Conservation (phyloP, 1,140 invertebrate genomes). For the Yoshiicerus persimilis region DNA sequence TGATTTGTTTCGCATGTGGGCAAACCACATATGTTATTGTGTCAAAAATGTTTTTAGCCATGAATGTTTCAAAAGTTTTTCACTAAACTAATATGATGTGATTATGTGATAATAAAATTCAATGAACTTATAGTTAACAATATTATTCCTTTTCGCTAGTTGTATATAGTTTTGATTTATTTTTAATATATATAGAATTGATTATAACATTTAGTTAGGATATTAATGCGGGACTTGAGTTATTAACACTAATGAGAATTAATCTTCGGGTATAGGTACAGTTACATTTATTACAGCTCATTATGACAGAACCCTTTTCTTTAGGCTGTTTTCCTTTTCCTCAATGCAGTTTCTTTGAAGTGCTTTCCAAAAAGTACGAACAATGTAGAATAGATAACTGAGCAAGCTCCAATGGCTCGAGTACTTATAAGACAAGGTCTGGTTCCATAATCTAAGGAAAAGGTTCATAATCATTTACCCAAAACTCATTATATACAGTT, state of each 20-base stretch:
- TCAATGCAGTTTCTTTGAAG: slow-evolving; percentile 19
- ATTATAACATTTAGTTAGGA: too few relatives aligned
- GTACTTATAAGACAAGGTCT: slow-evolving; percentile 6
- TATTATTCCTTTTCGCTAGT: too few relatives aligned
- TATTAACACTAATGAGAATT: too few relatives aligned
- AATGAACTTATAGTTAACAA: too few relatives aligned
- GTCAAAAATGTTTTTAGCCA: too few relatives aligned
- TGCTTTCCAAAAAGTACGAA: slow-evolving; percentile 34
- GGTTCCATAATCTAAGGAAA: slow-evolving; percentile 8
- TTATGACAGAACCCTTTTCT: neutral
- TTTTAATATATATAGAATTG: too few relatives aligned
- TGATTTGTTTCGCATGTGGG: neutral
- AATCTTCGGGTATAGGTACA: neutral
- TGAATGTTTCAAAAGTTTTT: too few relatives aligned
- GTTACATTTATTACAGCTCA: neutral
- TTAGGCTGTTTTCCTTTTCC: neutral
- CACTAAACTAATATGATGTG: too few relatives aligned
- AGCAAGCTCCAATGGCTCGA: slow-evolving; percentile 30
- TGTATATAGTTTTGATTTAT: too few relatives aligned
- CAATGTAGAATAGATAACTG: slow-evolving; percentile 32
- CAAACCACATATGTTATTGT: neutral
- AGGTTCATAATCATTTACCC: neutral
- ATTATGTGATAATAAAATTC: too few relatives aligned
- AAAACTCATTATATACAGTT: too few relatives aligned
- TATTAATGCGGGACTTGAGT: too few relatives aligned